Evolutionary conservation across 2,797 vertebrate genomes (phyloP).

Genomic region (Danio albolineatus): DNA sequence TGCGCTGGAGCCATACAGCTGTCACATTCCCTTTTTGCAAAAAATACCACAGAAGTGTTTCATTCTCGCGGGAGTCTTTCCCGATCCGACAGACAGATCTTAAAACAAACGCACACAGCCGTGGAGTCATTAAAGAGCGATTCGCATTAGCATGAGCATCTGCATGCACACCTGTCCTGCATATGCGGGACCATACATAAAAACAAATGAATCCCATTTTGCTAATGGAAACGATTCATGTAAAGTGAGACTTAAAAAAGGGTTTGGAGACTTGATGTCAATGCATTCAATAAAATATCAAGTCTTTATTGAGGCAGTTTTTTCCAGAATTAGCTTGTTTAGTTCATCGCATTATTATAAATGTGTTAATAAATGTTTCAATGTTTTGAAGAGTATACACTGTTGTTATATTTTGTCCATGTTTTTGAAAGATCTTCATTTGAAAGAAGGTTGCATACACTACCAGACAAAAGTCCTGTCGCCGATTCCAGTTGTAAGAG

Average conservation of each 20-base stretch:
- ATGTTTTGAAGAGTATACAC: too few relatives aligned
- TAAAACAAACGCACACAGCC: slow-evolving; percentile 72
- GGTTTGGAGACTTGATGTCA: not conserved
- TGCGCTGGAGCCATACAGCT: slow-evolving; percentile 68
- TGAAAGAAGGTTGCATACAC: too few relatives aligned
- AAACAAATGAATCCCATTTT: slow-evolving; percentile 35
- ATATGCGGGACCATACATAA: slow-evolving; percentile 41
- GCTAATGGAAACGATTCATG: not conserved
- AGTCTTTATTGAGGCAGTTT: not conserved
- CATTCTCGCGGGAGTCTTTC: slow-evolving; percentile 65
- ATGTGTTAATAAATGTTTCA: too few relatives aligned
- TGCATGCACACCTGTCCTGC: slow-evolving; percentile 64
- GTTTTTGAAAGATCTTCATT: too few relatives aligned
- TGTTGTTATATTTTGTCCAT: too few relatives aligned
- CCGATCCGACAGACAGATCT: slow-evolving; percentile 53
- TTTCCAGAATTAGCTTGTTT: not conserved
- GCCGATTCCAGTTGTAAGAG: too few relatives aligned
- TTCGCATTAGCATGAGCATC: slow-evolving; percentile 64
- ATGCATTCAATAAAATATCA: not conserved
- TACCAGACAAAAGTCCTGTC: too few relatives aligned
- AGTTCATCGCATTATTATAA: too few relatives aligned
- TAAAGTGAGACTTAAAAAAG: not conserved
- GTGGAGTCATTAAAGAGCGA: slow-evolving; percentile 64
- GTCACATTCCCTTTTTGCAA: slow-evolving; percentile 66
- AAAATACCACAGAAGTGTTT: slow-evolving; percentile 63